Base-by-base conservation (phyloP, 2,888 invertebrate genomes). In the Volucella inflata region DNA sequence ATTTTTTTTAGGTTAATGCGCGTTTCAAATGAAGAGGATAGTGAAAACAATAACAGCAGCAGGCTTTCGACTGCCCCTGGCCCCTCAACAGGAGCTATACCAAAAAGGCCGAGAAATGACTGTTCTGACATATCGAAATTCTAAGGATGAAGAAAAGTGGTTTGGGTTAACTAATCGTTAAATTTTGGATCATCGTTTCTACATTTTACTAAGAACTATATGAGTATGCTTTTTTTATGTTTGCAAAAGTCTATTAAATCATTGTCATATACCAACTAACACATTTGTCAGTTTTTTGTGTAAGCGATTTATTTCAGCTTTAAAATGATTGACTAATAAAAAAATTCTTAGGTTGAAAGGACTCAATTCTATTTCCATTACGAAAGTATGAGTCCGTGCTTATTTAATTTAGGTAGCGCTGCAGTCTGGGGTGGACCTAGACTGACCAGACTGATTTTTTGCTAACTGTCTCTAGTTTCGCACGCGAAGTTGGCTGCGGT, bases 1-100 rank as follows among this genome's bases (percentile, higher is more conserved):
- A n/a, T 59, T 14, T 40, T 38, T 59, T 51, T n/a, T 1, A 83
- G 83, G 2, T 53, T 75, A 17, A 71, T 60, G 8, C 40, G 80
- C 3, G 59, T 38, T 11, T 30, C 14, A 12, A 14, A 44, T 9
- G 21, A 3, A 9, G 62, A 77, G 2, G 57, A 48, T 30, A 40
- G 9, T 40, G 60, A 57, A 10, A 48, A 40, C 30, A 57, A 62
- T 14, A 65, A 10, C 16, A 67, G 42, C 11, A 59, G 11, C 4
- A 50, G 9, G 9, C 21, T 6, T 10, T 67, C 57, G 1, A 87
- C 46, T 21, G 40, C 64, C 12, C 71, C 87, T 38, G 88, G 84
- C 17, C 57, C 88, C 8, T 89, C 89, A 8, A 88, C 88, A 44
- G 89, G 89, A 21, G 89, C 89, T 30, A 88, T 89, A 87, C 89